These are phyloP conservation scores for Microctonus hyperodae DNA, from an alignment of 2,888 invertebrate genomes.

Conservation along the genomic window DNA sequence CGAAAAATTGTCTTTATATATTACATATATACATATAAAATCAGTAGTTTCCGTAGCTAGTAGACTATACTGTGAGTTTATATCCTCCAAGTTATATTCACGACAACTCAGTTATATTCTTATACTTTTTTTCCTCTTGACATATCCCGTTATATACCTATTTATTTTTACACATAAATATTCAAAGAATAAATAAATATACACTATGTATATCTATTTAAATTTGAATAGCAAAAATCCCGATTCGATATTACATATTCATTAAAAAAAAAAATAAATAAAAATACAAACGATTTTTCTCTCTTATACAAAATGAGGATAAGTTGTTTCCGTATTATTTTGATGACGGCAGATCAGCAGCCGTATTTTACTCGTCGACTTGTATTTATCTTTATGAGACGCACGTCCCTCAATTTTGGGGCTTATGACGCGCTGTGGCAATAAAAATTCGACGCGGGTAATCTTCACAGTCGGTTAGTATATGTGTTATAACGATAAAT, in stretches of 20 bases:
- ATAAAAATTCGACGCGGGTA: conserved; percentile 58
- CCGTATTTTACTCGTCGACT: conserved; percentile 25
- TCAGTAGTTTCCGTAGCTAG: neutral
- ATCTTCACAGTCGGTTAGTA: conserved; percentile 43
- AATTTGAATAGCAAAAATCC: neutral
- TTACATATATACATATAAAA: no score
- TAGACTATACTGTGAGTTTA: neutral
- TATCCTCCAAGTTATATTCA: neutral
- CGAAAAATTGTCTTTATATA: conserved; percentile 57
- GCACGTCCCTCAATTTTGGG: conserved; percentile 44
- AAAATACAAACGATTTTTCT: neutral
- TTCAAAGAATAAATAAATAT: no score
- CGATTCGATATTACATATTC: neutral
- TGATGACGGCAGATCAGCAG: neutral
- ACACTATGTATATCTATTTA: no score
- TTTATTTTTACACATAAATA: no score
- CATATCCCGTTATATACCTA: no score
- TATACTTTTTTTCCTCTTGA: no score
- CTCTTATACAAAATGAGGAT: neutral
- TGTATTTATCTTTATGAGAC: conserved; percentile 53
- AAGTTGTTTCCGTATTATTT: conserved; percentile 3
- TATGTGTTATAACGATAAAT: conserved; percentile 37
- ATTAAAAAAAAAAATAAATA: no score
- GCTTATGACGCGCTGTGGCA: conserved; percentile 44
- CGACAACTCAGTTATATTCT: neutral